Percentiles rank a stretch among this genome's conserved stretches.
phyloP scores from a whole-genome alignment of 1,140 invertebrate species.

The Drosophila lacteicornis region DNA sequence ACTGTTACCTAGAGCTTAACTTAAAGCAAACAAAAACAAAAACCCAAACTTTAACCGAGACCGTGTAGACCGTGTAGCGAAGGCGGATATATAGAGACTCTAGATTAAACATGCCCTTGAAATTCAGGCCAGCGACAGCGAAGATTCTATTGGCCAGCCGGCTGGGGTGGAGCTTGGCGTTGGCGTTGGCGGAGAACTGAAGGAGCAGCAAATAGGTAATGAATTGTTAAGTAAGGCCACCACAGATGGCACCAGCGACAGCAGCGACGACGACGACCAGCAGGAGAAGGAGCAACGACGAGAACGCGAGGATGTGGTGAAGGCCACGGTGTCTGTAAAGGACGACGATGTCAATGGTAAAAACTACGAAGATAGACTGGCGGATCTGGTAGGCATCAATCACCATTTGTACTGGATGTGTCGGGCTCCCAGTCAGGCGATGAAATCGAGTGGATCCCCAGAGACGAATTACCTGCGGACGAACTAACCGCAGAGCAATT shows the following conservation, averaged over 20 bases:
- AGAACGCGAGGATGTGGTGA: neutral
- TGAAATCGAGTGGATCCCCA: constrained; percentile 44
- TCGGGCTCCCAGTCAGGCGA: constrained; percentile 43
- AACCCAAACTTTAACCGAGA: constrained; percentile 17
- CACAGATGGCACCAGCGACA: constrained; percentile 23
- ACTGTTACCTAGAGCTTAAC: constrained; percentile 4
- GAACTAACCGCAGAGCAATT: constrained; percentile 10
- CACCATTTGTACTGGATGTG: constrained; percentile 47
- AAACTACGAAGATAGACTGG: constrained; percentile 83
- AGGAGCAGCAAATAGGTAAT: constrained; percentile 69
- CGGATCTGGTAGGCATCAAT: constrained; percentile 81
- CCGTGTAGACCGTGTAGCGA: constrained; percentile 7
- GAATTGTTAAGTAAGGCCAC: constrained; percentile 57
- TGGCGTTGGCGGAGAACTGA: neutral
- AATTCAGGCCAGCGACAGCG: constrained; percentile 82
- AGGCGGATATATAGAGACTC: neutral
- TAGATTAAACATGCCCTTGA: constrained; percentile 69
- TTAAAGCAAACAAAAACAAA: neutral
- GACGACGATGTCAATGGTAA: constrained; percentile 69
- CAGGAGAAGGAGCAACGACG: constrained; percentile 15
- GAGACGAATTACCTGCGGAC: constrained; percentile 6
- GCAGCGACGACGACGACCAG: constrained; percentile 13
- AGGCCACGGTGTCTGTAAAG: constrained; percentile 7
- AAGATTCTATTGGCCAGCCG: constrained; percentile 62
- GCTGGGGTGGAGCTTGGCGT: constrained; percentile 28